A percentile compares a stretch with the other conserved stretches of the same genome.
Evolutionary conservation across 2,113 vertebrate species (phyloP).

Genomic region (Gymnarchus niloticus): DNA sequence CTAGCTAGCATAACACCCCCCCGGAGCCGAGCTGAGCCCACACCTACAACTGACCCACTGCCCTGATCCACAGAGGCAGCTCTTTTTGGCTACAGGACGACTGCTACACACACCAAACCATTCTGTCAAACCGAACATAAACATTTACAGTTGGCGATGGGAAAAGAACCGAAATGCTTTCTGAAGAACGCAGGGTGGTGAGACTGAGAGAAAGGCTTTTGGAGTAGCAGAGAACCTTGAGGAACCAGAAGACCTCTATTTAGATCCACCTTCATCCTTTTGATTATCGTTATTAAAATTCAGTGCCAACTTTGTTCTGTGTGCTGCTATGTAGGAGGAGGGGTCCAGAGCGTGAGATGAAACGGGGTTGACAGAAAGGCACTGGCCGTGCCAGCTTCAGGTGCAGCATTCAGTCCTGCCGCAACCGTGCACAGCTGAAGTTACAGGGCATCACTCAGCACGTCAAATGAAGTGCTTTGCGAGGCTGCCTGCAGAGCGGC

Average conservation of each 20-base stretch:
- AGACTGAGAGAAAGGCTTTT: slow-evolving; percentile 16
- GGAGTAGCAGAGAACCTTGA: not conserved
- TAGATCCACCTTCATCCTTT: slow-evolving; percentile 37
- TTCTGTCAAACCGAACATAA: not conserved
- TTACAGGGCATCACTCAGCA: slow-evolving; percentile 63
- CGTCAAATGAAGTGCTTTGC: slow-evolving; percentile 53
- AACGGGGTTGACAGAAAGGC: slow-evolving; percentile 74
- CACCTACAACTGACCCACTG: not conserved
- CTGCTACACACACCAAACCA: not conserved
- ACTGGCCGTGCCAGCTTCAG: slow-evolving; percentile 58
- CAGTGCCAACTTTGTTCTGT: slow-evolving; percentile 50
- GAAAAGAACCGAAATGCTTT: slow-evolving; percentile 9
- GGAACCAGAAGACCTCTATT: slow-evolving; percentile 10
- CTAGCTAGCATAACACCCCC: not conserved
- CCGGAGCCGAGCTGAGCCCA: not conserved
- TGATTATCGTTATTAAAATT: slow-evolving; percentile 49
- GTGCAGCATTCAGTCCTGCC: slow-evolving; percentile 47
- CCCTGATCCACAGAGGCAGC: not conserved
- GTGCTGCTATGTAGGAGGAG: slow-evolving; percentile 44
- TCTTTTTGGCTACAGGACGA: not conserved
- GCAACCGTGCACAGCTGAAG: slow-evolving; percentile 48
- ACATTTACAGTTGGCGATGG: not conserved
- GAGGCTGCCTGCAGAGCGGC: slow-evolving; percentile 31
- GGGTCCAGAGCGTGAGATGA: slow-evolving; percentile 62
- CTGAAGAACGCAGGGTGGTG: slow-evolving; percentile 6